phyloP scores from a whole-genome alignment of 2,113 vertebrate genomes.

The Bambusicola thoracicus region DNA sequence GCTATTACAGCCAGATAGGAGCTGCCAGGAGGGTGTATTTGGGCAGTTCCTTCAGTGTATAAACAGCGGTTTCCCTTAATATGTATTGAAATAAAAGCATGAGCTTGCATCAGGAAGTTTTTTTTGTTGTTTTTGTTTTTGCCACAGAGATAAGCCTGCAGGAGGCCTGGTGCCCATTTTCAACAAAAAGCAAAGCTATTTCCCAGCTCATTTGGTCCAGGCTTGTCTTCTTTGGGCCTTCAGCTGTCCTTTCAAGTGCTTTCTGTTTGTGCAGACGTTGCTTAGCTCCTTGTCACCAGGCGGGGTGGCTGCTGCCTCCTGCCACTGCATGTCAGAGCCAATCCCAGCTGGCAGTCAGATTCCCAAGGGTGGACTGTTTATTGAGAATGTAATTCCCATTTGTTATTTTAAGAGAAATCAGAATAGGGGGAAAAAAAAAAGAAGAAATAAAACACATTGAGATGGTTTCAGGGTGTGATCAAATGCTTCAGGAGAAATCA shows the following conservation, averaged over 20 bases:
- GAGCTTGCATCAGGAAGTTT: accelerated
- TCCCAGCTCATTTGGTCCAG: background rate
- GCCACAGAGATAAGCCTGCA: background rate
- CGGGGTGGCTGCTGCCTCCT: background rate
- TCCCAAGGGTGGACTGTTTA: background rate
- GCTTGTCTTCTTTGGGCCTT: background rate
- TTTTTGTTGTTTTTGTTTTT: background rate
- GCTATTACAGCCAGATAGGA: background rate
- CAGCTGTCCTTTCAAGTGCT: background rate
- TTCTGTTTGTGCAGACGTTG: background rate
- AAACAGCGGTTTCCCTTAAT: background rate
- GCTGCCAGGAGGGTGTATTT: background rate
- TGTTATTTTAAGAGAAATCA: background rate
- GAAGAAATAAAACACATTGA: background rate
- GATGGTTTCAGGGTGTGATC: background rate
- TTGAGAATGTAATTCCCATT: background rate
- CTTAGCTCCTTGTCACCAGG: accelerated
- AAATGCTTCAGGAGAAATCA: background rate
- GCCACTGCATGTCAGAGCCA: background rate
- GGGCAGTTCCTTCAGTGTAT: background rate
- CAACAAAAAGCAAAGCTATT: background rate
- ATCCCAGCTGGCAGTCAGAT: background rate
- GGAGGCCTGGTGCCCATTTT: background rate
- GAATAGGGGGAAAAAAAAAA: background rate
- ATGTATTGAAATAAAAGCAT: background rate